Conservation (phyloP, 2,888 invertebrate genomes). For the Sarcophaga caerulescens region DNA sequence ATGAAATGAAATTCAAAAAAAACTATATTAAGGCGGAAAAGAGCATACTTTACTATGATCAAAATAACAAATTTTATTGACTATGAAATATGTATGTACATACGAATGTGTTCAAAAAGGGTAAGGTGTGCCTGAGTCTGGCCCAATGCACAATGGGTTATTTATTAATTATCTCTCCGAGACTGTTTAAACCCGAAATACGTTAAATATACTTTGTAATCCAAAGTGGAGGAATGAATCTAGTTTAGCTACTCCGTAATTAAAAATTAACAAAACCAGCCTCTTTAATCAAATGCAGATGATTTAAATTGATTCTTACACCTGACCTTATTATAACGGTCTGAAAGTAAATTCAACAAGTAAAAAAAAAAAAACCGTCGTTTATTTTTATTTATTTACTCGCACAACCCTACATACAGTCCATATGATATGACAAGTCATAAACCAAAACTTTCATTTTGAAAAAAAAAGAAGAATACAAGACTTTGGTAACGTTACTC, state of each 20-base stretch:
- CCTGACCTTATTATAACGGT: background rate
- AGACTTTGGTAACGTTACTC: too few relatives aligned
- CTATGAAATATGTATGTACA: conserved; percentile 63
- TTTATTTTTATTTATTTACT: too few relatives aligned
- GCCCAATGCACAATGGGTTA: conserved; percentile 59
- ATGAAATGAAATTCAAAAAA: conserved; percentile 21
- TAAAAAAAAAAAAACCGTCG: too few relatives aligned
- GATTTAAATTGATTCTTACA: conserved; percentile 20
- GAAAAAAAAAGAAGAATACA: too few relatives aligned
- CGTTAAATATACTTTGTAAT: conserved; percentile 31
- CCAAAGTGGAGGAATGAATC: conserved; percentile 58
- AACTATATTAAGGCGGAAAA: conserved; percentile 16
- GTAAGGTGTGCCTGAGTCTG: conserved; percentile 58
- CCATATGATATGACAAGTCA: too few relatives aligned
- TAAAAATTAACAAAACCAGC: conserved; percentile 39
- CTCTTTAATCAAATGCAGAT: conserved; percentile 31
- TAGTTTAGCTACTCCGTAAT: conserved; percentile 63
- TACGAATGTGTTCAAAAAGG: conserved; percentile 51
- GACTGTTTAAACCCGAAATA: background rate
- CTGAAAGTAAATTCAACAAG: too few relatives aligned
- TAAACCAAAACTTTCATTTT: too few relatives aligned
- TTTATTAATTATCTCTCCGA: conserved; percentile 61
- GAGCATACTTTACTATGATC: background rate
- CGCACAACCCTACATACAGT: too few relatives aligned
- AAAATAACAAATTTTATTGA: conserved; percentile 42